phyloP scores from a whole-genome alignment of 2,797 vertebrate genomes.

The Helicolenus hilgendorfi region DNA sequence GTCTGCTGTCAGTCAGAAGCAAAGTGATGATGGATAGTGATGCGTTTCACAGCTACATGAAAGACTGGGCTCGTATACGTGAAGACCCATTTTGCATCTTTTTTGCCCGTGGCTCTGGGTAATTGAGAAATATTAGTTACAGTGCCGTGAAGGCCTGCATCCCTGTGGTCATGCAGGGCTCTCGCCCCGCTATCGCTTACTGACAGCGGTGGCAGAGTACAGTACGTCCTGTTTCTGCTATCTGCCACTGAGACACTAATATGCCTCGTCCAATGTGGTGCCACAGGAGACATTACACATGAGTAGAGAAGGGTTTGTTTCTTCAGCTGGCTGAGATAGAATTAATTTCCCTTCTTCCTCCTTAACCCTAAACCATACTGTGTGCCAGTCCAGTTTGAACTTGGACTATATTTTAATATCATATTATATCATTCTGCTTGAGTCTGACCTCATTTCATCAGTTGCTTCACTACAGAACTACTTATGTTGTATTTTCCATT shows the following conservation, averaged over 20 bases:
- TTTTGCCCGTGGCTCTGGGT: conserved; percentile 59
- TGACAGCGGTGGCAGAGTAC: conserved; percentile 38
- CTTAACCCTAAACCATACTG: not conserved
- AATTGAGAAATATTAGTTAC: conserved; percentile 74
- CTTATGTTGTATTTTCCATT: not conserved
- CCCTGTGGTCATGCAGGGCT: conserved; percentile 46
- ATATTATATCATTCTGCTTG: not conserved
- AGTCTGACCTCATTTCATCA: not conserved
- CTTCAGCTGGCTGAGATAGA: not conserved
- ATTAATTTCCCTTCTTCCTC: not conserved
- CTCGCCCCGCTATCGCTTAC: conserved; percentile 38
- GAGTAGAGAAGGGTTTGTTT: not conserved
- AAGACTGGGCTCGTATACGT: conserved; percentile 10
- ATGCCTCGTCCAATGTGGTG: not conserved
- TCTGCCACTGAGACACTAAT: conserved; percentile 33
- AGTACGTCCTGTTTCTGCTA: not conserved
- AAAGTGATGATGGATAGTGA: conserved; percentile 49
- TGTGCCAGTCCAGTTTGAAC: not conserved
- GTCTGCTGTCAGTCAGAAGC: conserved; percentile 61
- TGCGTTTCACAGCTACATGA: conserved; percentile 47
- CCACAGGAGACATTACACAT: not conserved
- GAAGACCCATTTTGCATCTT: conserved; percentile 51
- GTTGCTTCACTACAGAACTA: not conserved
- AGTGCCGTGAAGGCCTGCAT: conserved; percentile 45
- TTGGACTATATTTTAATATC: not conserved